Percentiles rank a stretch among this genome's conserved stretches.
Evolutionary conservation across 2,113 vertebrate genomes (phyloP).

Genomic region (Riparia riparia): DNA sequence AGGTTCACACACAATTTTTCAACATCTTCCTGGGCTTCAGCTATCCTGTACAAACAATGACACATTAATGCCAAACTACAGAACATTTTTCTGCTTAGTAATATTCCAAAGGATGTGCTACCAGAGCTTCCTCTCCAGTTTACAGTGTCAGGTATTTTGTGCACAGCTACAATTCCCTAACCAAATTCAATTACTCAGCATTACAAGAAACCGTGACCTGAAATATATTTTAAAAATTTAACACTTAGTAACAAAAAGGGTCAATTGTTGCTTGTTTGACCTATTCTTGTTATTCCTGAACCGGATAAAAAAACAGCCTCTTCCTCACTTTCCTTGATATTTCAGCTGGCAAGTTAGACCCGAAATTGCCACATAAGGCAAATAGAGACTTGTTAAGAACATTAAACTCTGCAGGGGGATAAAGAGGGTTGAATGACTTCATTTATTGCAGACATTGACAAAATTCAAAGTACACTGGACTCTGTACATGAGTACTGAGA

Average conservation of each 20-base stretch:
- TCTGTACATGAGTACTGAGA: background rate
- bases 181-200: background rate
- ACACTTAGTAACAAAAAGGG: background rate
- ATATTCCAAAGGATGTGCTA: background rate
- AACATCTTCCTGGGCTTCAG: background rate
- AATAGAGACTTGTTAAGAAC: background rate
- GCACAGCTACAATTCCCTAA: background rate
- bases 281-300: background rate
- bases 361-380: background rate
- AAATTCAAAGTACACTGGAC: background rate
- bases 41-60: background rate
- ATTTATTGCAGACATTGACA: background rate
- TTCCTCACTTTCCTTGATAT: background rate
- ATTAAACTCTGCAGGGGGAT: background rate
- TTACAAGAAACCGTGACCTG: background rate
- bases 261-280: background rate
- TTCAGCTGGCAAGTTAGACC: background rate
- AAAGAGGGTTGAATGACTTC: background rate
- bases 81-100: background rate
- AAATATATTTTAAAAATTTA: background rate
- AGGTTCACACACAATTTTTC: conserved; percentile 14
- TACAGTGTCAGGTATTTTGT: background rate
- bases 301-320: background rate
- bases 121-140: background rate
- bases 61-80: background rate